These are phyloP conservation scores for Erethizon dorsatum DNA, from an alignment of 2,797 vertebrate genomes.

Conservation along the genomic window DNA sequence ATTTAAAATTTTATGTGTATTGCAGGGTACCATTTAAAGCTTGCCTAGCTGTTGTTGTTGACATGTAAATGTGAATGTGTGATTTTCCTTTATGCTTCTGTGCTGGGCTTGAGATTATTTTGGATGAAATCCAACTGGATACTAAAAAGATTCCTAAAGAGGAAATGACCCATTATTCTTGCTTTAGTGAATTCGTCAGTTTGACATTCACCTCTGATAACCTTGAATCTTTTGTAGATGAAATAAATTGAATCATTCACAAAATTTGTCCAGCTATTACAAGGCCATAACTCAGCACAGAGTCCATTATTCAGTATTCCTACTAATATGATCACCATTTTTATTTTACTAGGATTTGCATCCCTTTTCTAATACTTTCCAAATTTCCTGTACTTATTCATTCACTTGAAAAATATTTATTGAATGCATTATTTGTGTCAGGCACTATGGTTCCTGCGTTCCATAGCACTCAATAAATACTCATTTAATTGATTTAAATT, in stretches of 20 bases:
- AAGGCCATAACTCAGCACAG: neutral
- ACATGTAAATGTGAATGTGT: neutral
- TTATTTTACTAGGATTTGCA: neutral
- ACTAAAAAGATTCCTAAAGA: constrained; percentile 20
- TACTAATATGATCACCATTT: neutral
- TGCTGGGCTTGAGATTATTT: constrained; percentile 29
- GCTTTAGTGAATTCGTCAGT: neutral
- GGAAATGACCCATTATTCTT: constrained; percentile 18
- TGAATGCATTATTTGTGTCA: neutral
- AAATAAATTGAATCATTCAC: constrained; percentile 39
- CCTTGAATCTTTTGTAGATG: neutral
- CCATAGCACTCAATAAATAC: neutral
- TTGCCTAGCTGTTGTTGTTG: neutral
- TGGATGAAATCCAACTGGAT: neutral
- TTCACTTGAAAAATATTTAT: constrained; percentile 9
- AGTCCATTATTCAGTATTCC: neutral
- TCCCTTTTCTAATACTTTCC: neutral
- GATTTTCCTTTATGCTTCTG: constrained; percentile 33
- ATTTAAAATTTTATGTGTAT: constrained; percentile 60
- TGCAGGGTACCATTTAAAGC: constrained; percentile 13
- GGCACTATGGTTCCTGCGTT: neutral
- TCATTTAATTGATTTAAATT: neutral
- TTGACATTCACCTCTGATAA: neutral
- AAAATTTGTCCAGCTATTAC: neutral
- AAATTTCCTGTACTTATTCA: neutral